A percentile compares a stretch with the other conserved stretches of the same genome.
Conservation (phyloP, 2,113 vertebrate genomes). For the Garra rufa region DNA sequence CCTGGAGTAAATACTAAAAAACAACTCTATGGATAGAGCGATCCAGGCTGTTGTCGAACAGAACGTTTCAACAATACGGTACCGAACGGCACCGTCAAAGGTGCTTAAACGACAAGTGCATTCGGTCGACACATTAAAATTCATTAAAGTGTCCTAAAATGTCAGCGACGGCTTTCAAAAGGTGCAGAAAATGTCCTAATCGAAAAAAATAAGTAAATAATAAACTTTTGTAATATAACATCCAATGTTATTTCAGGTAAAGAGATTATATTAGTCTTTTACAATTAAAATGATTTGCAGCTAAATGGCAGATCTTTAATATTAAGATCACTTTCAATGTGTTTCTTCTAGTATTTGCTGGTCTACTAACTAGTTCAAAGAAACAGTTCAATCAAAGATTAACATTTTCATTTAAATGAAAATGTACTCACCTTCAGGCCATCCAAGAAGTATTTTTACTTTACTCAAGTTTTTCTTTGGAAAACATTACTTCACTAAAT, state of each 20-base stretch:
- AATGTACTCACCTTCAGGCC: background rate
- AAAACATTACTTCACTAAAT: no score
- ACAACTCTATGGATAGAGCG: constrained; percentile 19
- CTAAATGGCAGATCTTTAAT: constrained; percentile 2
- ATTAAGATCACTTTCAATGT: background rate
- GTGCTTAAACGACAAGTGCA: constrained; percentile 50
- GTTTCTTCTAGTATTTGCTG: background rate
- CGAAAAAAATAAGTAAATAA: background rate
- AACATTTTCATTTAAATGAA: background rate
- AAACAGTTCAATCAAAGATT: background rate
- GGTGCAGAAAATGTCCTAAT: constrained; percentile 20
- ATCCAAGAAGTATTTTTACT: no score
- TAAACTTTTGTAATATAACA: background rate
- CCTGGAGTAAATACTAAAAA: constrained; percentile 25
- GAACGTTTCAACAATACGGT: background rate
- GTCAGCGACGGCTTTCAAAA: constrained; percentile 15
- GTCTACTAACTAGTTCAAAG: background rate
- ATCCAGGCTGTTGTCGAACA: constrained; percentile 2
- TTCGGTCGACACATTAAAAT: constrained; percentile 27
- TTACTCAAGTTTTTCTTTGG: no score
- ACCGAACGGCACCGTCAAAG: constrained; percentile 36
- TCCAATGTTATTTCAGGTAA: constrained; percentile 17
- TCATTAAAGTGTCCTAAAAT: constrained; percentile 3
- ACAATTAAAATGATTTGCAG: constrained; percentile 16
- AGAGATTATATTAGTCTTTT: constrained; percentile 25